Evolutionary conservation across 2,888 invertebrate species (phyloP), one percentile per base, ranked within the genome.

Genomic region (Rhorus exstirpatorius): DNA sequence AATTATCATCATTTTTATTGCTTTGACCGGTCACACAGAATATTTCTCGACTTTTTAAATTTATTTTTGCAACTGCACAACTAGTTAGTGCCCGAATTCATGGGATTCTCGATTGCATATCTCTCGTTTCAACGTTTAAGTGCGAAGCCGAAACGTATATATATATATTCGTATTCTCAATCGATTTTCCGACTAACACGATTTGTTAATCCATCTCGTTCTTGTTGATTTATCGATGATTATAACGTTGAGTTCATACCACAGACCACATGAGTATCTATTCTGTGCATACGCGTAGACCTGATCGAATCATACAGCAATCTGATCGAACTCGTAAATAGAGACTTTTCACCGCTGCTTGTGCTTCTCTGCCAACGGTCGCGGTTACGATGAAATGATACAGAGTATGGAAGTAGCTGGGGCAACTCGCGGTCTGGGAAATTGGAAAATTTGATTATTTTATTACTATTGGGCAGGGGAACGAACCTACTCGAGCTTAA

Each of bases 381-480:
- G 41, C 41, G 21, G 35, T 26, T 10, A 35, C 14, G 46, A 67
- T 19, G 24, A 72, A 72, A 79, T 53, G 41, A 55, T 53, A 41
- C 35, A 61, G 24, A 24, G 17, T 26, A 38, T n/a, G 24, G 21
- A 19, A 61, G 26, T 63, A 49, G 41, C 35, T 19, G 19, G 7
- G 31, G 65, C 14, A 76, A 35, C 65, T 38, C 55, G 65, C 1
- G 17, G 35, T 44, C 14, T 8, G 49, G 19, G 49, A 51, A 51
- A 71, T 63, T 53, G 71, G 71, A 38, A 65, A 44, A 67, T 77
- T 81, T 77, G 49, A 67, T 81, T 77, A 51, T 38, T 24, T 31
- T 49, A 74, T 68, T 67, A 67, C 41, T n/a, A n/a, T n/a, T 31
- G 26, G 17, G n/a, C 65, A 26, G 35, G 53, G n/a, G 53, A 53